Percentiles rank a stretch among this genome's conserved stretches.
phyloP scores from a whole-genome alignment of 2,888 invertebrate species.

The Leptogaster cylindrica region DNA sequence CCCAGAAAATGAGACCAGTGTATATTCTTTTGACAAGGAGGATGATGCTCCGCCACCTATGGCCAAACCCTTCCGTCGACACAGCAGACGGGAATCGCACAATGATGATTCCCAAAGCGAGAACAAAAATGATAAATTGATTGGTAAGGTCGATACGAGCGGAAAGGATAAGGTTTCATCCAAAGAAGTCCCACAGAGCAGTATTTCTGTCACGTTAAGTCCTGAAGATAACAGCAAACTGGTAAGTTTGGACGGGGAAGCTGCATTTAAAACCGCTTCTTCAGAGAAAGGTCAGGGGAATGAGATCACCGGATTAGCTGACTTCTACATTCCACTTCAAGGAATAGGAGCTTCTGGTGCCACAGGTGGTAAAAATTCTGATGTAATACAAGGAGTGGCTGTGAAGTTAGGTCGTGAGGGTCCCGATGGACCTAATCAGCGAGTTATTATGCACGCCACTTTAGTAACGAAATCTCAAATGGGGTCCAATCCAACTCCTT shows the following conservation, averaged over 20 bases:
- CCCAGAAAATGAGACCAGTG: slow-evolving; percentile 72
- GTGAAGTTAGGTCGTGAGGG: slow-evolving; percentile 71
- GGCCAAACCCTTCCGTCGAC: slow-evolving; percentile 67
- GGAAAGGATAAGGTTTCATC: slow-evolving; percentile 53
- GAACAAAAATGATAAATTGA: slow-evolving; percentile 50
- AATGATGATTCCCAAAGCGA: slow-evolving; percentile 49
- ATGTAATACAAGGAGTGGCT: slow-evolving; percentile 69
- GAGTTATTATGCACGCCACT: slow-evolving; percentile 69
- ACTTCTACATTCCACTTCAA: slow-evolving; percentile 71
- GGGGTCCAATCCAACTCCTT: slow-evolving; percentile 58
- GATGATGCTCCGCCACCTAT: slow-evolving; percentile 62
- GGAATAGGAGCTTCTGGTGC: slow-evolving; percentile 58
- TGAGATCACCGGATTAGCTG: slow-evolving; percentile 57
- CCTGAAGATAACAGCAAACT: slow-evolving; percentile 63
- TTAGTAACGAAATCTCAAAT: slow-evolving; percentile 68
- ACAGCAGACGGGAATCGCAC: slow-evolving; percentile 62
- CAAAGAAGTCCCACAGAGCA: slow-evolving; percentile 46
- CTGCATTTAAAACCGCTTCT: slow-evolving; percentile 48
- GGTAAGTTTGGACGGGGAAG: slow-evolving; percentile 64
- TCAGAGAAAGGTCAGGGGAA: slow-evolving; percentile 41
- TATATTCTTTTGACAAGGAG: slow-evolving; percentile 75
- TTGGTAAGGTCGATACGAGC: slow-evolving; percentile 43
- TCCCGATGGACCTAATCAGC: slow-evolving; percentile 68
- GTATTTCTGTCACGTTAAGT: slow-evolving; percentile 59
- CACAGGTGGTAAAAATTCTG: slow-evolving; percentile 53